phyloP scores from a whole-genome alignment of 2,113 vertebrate species.

The Stigmatopora nigra region DNA sequence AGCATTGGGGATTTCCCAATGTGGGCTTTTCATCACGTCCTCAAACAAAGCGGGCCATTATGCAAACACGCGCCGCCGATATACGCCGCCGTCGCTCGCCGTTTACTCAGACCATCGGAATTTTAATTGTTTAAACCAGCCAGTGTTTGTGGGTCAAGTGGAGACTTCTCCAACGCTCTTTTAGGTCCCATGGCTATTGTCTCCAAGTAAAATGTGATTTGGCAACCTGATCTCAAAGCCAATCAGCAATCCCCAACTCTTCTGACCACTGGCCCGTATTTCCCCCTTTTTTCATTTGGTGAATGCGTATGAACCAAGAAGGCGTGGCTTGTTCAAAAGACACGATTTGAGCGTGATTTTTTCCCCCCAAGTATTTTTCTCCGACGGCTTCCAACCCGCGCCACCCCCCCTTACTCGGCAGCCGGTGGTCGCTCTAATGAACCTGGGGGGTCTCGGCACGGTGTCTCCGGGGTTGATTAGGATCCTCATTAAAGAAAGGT shows the following conservation, averaged over 20 bases:
- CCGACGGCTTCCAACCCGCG: background rate
- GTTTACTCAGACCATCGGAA: constrained; percentile 45
- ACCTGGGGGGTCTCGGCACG: constrained; percentile 64
- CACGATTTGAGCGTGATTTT: constrained; percentile 12
- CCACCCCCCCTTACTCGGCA: constrained; percentile 5
- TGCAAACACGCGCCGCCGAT: constrained; percentile 48
- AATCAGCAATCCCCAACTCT: no score
- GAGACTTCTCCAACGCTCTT: background rate
- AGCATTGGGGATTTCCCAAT: constrained; percentile 59
- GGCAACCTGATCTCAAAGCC: no score
- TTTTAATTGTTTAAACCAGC: constrained; percentile 45
- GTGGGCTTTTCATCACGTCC: constrained; percentile 62
- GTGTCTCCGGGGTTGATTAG: constrained; percentile 60
- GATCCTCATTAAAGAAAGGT: constrained; percentile 66
- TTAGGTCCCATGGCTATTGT: no score
- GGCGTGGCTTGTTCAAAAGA: no score
- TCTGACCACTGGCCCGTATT: no score
- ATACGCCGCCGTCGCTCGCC: constrained; percentile 19
- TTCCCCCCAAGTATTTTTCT: constrained; percentile 36
- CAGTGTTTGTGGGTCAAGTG: constrained; percentile 48
- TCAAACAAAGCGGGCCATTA: constrained; percentile 67
- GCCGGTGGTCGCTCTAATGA: constrained; percentile 58
- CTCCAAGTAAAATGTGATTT: no score
- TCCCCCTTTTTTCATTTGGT: no score
- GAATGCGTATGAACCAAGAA: no score